Conservation (phyloP, 2,888 invertebrate species). For the Eupithecia centaureata region DNA sequence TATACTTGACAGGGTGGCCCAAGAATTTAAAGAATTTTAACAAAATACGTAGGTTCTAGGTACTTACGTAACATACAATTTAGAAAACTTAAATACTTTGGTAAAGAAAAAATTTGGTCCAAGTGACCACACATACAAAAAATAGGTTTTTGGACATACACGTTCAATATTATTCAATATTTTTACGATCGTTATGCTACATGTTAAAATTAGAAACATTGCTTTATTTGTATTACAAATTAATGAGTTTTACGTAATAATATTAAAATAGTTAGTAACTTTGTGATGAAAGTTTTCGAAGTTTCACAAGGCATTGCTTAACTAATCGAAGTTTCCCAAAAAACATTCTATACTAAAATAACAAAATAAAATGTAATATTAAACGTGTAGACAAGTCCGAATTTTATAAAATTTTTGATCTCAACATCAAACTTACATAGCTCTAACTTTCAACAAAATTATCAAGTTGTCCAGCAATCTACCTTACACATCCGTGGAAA, state of each 20-base stretch:
- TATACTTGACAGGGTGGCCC: conserved; percentile 1
- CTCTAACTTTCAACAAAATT: not conserved
- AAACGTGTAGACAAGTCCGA: not conserved
- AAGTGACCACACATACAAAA: conserved; percentile 2
- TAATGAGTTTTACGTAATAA: not conserved
- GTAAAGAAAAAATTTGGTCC: not conserved
- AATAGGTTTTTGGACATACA: not conserved
- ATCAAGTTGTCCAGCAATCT: not conserved
- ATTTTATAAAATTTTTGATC: not conserved
- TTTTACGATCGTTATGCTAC: not conserved
- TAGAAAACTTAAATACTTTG: conserved; percentile 60
- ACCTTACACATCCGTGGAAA: not conserved
- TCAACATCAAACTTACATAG: conserved; percentile 2
- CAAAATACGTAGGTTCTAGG: conserved; percentile 12
- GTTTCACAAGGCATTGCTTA: not conserved
- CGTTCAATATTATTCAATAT: not conserved
- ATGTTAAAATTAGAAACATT: not conserved
- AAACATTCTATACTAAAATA: not conserved
- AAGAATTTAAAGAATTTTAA: conserved; percentile 6
- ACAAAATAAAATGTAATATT: not conserved
- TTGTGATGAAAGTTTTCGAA: not conserved
- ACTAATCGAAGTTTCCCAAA: not conserved
- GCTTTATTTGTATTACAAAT: not conserved
- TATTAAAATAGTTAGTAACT: not conserved
- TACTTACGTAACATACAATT: conserved; percentile 45